Percentiles rank a stretch among this genome's conserved stretches.
These are phyloP conservation scores for Lamprotornis superbus DNA, from an alignment of 2,113 vertebrate species.

Conservation along the genomic window DNA sequence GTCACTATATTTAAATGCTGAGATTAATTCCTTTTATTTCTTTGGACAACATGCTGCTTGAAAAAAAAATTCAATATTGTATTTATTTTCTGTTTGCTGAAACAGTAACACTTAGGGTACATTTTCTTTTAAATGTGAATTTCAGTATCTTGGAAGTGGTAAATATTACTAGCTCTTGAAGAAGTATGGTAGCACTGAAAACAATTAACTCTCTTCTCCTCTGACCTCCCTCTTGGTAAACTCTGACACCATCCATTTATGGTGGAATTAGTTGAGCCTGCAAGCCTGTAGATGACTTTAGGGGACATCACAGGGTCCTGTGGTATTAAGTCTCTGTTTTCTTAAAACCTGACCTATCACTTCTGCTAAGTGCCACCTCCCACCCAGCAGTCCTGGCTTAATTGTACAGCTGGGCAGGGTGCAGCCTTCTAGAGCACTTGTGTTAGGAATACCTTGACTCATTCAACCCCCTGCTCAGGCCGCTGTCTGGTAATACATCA, in stretches of 20 bases:
- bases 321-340: not conserved
- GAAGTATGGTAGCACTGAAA: not conserved
- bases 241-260: not conserved
- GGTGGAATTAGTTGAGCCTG: not conserved
- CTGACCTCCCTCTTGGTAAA: not conserved
- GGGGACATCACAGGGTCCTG: not conserved
- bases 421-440: not conserved
- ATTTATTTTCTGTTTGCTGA: not conserved
- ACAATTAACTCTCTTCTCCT: not conserved
- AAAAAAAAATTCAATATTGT: not conserved
- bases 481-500: not conserved
- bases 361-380: not conserved
- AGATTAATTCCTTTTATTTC: not conserved
- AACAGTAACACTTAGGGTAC: accelerated
- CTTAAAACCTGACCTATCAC: not conserved
- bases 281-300: not conserved
- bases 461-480: not conserved
- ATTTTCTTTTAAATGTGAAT: not conserved
- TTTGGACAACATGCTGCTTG: not conserved
- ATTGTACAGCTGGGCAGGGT: not conserved
- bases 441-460: not conserved
- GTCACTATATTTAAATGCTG: not conserved
- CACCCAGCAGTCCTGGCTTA: accelerated
- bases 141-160: not conserved
- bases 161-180: not conserved